Conservation (phyloP, 2,113 vertebrate genomes). For the Thamnophis sirtalis region DNA sequence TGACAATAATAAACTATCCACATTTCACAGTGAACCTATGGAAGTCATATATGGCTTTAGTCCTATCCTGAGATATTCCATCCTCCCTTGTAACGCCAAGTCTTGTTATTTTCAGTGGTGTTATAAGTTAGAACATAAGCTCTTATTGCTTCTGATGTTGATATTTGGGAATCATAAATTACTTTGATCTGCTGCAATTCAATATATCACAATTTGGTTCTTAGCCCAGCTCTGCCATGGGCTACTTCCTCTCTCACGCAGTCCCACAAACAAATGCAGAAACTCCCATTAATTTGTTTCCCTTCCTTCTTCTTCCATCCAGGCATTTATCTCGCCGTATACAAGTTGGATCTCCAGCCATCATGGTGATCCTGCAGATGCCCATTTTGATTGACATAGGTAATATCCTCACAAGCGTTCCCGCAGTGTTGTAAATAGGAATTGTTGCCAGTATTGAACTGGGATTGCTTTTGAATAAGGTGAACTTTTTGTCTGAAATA, state of each 20-base stretch:
- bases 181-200: not conserved
- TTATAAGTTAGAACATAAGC: not conserved
- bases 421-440: not conserved
- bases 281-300: not conserved
- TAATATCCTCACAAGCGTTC: conserved; percentile 37
- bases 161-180: not conserved
- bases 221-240: not conserved
- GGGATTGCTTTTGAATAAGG: not conserved
- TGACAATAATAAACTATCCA: not conserved
- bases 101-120: not conserved
- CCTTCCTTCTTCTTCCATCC: not conserved
- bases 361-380: conserved; percentile 70
- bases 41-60: not conserved
- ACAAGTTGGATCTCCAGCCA: conserved; percentile 78
- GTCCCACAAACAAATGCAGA: not conserved
- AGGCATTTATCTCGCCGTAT: conserved; percentile 78
- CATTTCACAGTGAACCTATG: not conserved
- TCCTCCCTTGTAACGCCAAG: not conserved
- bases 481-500: not conserved
- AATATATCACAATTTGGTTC: not conserved
- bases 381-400: conserved; percentile 66
- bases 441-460: not conserved
- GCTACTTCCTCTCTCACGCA: not conserved
- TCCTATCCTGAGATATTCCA: not conserved
- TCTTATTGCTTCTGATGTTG: not conserved